A percentile compares a stretch with the other conserved stretches of the same genome.
These are phyloP conservation scores for Matsumyia berberina DNA, from an alignment of 2,888 invertebrate genomes.

Conservation along the genomic window DNA sequence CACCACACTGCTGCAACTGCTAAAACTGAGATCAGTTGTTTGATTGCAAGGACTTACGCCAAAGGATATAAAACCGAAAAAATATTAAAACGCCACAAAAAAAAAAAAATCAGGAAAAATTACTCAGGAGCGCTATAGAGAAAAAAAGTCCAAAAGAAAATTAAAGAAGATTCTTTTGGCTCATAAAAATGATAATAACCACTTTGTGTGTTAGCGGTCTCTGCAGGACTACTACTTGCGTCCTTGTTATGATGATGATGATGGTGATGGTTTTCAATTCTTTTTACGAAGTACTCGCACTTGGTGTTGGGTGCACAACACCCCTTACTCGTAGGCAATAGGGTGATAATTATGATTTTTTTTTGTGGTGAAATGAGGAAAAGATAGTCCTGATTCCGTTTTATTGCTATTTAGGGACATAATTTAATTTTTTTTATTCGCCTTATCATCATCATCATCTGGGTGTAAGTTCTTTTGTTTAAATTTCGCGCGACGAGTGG, in stretches of 20 bases:
- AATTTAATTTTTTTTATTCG: slow-evolving; percentile 60
- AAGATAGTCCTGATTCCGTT: slow-evolving; percentile 64
- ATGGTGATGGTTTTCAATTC: slow-evolving; percentile 65
- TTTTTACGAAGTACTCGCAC: slow-evolving; percentile 54
- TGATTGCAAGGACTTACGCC: slow-evolving; percentile 52
- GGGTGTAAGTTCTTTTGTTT: neutral
- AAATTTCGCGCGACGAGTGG: too few relatives aligned
- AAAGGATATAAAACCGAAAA: slow-evolving; percentile 32
- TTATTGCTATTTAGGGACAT: slow-evolving; percentile 70
- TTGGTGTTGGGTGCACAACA: slow-evolving; percentile 10
- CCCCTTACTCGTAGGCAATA: slow-evolving; percentile 50
- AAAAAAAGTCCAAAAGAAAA: slow-evolving; percentile 60
- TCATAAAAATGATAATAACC: slow-evolving; percentile 76
- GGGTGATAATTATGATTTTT: slow-evolving; percentile 64
- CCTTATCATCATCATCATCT: slow-evolving; percentile 54
- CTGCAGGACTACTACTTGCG: slow-evolving; percentile 47
- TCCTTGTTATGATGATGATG: slow-evolving; percentile 53
- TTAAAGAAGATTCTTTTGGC: slow-evolving; percentile 66
- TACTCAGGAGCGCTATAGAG: neutral
- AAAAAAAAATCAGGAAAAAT: slow-evolving; percentile 44
- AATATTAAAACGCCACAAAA: too few relatives aligned
- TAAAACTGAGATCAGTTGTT: slow-evolving; percentile 60
- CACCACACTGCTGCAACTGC: slow-evolving; percentile 19
- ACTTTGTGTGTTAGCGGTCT: slow-evolving; percentile 56
- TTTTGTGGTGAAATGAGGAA: slow-evolving; percentile 51